A percentile compares a stretch with the other conserved stretches of the same genome.
Evolutionary conservation across 2,888 invertebrate genomes (phyloP).

Genomic region (Cosmorhoe ocellata): DNA sequence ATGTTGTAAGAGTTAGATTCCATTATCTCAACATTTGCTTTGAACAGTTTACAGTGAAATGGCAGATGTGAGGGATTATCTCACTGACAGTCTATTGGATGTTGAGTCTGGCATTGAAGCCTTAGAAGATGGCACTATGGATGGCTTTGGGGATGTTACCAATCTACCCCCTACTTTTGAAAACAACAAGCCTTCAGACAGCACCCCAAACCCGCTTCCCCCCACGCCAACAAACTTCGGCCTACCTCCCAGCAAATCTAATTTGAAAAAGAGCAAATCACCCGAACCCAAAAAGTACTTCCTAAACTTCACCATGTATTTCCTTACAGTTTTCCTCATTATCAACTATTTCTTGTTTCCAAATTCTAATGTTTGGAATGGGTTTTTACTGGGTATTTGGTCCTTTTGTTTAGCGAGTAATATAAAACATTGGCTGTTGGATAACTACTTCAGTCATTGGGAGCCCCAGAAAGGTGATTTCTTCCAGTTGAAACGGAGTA

Average conservation of each 20-base stretch:
- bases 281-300: slow-evolving; percentile 51
- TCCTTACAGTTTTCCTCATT: slow-evolving; percentile 62
- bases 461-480: slow-evolving; percentile 49
- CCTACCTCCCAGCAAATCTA: slow-evolving; percentile 60
- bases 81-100: slow-evolving; percentile 60
- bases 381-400: slow-evolving; percentile 74
- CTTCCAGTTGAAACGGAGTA: slow-evolving; percentile 54
- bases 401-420: slow-evolving; percentile 60
- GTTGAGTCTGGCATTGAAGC: slow-evolving; percentile 81
- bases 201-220: slow-evolving; percentile 32
- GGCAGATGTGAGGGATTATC: slow-evolving; percentile 51
- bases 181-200: slow-evolving; percentile 40
- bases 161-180: slow-evolving; percentile 38
- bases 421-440: slow-evolving; percentile 64
- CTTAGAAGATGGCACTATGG: slow-evolving; percentile 66
- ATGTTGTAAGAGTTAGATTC: neutral
- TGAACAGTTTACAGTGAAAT: slow-evolving; percentile 56
- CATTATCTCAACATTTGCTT: slow-evolving; percentile 1
- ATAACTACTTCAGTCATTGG: slow-evolving; percentile 65
- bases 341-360: slow-evolving; percentile 65
- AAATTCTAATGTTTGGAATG: slow-evolving; percentile 67
- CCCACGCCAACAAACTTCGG: slow-evolving; percentile 48
- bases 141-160: slow-evolving; percentile 57
- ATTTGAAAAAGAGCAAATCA: slow-evolving; percentile 38
- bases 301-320: slow-evolving; percentile 64